phyloP scores from a whole-genome alignment of 2,113 vertebrate species.

The Dipodomys ordii region DNA sequence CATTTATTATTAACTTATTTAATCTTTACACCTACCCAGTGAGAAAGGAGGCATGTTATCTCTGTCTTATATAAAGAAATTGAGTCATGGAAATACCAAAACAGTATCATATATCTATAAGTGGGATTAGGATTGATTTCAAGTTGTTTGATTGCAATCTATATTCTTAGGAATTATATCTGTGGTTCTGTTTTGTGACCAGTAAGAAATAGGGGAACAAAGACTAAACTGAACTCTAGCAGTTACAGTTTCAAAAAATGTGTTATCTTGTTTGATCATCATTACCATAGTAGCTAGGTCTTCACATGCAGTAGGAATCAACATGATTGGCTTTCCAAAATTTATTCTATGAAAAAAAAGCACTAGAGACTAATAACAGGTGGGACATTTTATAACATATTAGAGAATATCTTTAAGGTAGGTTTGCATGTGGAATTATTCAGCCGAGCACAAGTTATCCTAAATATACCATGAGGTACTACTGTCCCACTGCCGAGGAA shows the following conservation, averaged over 20 bases:
- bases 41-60: neutral
- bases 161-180: neutral
- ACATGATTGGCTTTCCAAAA: neutral
- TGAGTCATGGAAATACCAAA: neutral
- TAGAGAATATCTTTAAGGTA: neutral
- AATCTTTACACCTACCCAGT: neutral
- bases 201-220: neutral
- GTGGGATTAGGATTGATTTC: neutral
- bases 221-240: slow-evolving; percentile 14
- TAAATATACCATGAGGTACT: neutral
- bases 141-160: slow-evolving; percentile 29
- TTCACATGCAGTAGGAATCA: neutral
- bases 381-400: neutral
- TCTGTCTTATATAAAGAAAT: neutral
- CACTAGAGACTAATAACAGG: neutral
- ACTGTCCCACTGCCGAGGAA: neutral
- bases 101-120: neutral
- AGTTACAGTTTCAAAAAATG: neutral
- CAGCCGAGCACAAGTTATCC: neutral
- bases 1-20: neutral
- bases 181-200: neutral
- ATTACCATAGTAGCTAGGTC: neutral
- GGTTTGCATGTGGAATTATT: neutral
- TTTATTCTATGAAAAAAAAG: neutral
- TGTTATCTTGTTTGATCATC: neutral